These are phyloP conservation scores for Patiria pectinifera DNA, from an alignment of 53 echinoderm and acorn worm species.

Conservation along the genomic window DNA sequence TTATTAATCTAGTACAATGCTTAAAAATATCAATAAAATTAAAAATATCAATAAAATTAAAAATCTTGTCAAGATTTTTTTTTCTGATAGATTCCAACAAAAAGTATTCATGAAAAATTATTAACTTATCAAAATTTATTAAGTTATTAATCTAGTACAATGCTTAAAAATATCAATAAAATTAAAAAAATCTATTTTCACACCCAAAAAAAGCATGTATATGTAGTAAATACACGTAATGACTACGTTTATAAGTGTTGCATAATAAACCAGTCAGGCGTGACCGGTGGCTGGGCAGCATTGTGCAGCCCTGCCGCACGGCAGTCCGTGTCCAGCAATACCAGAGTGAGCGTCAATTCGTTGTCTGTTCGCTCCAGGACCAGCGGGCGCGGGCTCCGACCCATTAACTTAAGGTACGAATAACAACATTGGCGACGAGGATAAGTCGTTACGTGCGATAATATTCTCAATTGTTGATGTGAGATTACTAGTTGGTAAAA, in stretches of 20 bases:
- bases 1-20: no score
- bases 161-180: no score
- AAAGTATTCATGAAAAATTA: no score
- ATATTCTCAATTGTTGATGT: not conserved
- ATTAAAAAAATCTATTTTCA: no score
- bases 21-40: no score
- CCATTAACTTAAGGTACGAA: not conserved
- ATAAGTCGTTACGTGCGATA: not conserved
- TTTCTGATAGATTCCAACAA: no score
- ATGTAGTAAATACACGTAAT: not conserved
- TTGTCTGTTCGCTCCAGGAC: not conserved
- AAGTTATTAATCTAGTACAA: no score
- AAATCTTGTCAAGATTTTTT: no score
- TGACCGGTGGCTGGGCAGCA: not conserved
- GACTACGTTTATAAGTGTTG: not conserved
- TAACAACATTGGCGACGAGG: slow-evolving; percentile 7
- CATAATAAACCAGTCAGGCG: not conserved
- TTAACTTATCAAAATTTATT: no score
- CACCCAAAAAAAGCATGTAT: no score
- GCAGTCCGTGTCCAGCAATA: not conserved
- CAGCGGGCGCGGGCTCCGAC: not conserved
- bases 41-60: no score
- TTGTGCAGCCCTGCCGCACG: not conserved
- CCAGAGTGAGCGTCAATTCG: not conserved
- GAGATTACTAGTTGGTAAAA: not conserved